Percentiles rank a stretch among this genome's conserved stretches.
Conservation (phyloP, 2,113 vertebrate genomes). For the Strigops habroptila region DNA sequence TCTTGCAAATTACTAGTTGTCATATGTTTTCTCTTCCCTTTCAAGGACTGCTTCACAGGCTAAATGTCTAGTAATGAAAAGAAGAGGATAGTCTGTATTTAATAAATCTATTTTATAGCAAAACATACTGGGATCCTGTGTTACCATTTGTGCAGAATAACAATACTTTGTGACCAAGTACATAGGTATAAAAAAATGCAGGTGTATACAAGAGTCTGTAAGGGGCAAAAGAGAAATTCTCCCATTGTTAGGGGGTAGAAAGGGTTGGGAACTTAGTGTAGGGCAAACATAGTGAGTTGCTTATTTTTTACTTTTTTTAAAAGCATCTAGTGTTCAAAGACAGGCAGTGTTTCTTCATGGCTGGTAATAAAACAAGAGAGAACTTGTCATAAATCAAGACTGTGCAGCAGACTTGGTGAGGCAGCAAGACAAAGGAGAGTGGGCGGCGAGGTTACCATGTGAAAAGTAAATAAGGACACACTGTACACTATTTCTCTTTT, state of each 20-base stretch:
- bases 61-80: conserved; percentile 66
- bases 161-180: conserved; percentile 12
- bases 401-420: neutral
- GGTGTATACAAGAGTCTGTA: neutral
- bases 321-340: neutral
- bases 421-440: conserved; percentile 15
- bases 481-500: neutral
- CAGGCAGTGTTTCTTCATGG: neutral
- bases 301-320: neutral
- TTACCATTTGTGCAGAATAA: neutral
- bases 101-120: conserved; percentile 67
- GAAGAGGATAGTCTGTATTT: conserved; percentile 48
- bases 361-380: neutral
- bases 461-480: conserved; percentile 37
- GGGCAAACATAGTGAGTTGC: neutral
- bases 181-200: neutral
- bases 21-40: conserved; percentile 54
- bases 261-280: neutral
- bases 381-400: conserved; percentile 41
- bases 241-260: neutral
- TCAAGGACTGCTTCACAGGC: conserved; percentile 53
- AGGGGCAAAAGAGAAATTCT: neutral
- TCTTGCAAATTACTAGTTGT: conserved; percentile 64
- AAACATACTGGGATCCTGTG: conserved; percentile 31
- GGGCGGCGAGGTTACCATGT: neutral